Conservation (phyloP, 2,888 invertebrate species). For the Amaurobius ferox region DNA sequence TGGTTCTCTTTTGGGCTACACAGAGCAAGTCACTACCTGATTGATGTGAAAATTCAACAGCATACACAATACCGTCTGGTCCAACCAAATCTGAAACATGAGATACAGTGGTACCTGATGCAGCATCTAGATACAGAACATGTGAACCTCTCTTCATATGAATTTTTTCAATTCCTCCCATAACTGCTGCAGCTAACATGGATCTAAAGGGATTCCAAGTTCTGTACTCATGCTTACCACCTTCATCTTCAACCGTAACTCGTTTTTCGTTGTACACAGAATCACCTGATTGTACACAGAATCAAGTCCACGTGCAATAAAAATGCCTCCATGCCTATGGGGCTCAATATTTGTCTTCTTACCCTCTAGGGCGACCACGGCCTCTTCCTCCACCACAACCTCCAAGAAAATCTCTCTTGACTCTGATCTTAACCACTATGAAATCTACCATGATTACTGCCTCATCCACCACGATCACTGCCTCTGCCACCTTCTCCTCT, state of each 20-base stretch:
- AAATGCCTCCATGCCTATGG: constrained; percentile 95
- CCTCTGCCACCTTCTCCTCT: too few species aligned
- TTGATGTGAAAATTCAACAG: constrained; percentile 98
- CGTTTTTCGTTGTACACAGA: constrained; percentile 99
- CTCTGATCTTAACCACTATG: constrained; percentile 37
- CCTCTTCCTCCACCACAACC: constrained; percentile 64
- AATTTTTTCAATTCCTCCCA: constrained; percentile 97
- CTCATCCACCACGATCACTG: too few species aligned
- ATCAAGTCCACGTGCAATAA: constrained; percentile 98
- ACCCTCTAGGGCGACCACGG: constrained; percentile 88
- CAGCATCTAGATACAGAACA: constrained; percentile 97
- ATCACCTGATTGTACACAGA: constrained; percentile 95
- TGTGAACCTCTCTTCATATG: constrained; percentile 97
- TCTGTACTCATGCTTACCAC: constrained; percentile 96
- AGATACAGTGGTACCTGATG: constrained; percentile 99
- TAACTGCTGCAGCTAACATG: constrained; percentile 97
- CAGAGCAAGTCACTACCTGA: constrained; percentile 92
- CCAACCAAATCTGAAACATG: constrained; percentile 99
- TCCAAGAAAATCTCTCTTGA: constrained; percentile 25
- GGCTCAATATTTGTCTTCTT: constrained; percentile 96
- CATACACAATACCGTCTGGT: constrained; percentile 98
- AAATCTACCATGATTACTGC: too few species aligned
- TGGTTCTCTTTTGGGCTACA: constrained; percentile 98
- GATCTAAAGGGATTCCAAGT: constrained; percentile 99
- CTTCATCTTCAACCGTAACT: constrained; percentile 93